phyloP scores from a whole-genome alignment of 2,113 vertebrate genomes.

The Muscicapa adusta region DNA sequence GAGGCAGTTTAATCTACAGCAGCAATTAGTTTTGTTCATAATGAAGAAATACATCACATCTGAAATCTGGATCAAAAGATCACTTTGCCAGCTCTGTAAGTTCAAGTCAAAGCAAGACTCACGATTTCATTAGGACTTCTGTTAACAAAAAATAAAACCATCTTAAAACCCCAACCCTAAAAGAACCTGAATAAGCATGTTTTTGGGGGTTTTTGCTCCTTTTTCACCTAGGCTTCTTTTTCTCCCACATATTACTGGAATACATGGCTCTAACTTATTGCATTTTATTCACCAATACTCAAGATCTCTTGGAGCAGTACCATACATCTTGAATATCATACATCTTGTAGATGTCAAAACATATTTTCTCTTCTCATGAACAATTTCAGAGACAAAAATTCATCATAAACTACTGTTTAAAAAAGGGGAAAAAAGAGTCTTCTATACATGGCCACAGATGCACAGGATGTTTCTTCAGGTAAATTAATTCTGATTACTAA shows the following conservation, averaged over 20 bases:
- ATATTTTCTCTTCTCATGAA: neutral
- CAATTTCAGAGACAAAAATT: neutral
- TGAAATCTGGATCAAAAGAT: neutral
- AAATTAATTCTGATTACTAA: neutral
- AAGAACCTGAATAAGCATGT: fast-evolving
- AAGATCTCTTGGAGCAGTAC: neutral
- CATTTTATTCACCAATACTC: neutral
- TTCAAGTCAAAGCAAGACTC: neutral
- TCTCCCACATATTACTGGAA: neutral
- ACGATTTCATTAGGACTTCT: neutral
- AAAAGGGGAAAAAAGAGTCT: neutral
- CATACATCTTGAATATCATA: neutral
- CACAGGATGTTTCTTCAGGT: neutral
- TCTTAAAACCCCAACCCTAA: neutral
- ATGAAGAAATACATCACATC: neutral
- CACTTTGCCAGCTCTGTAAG: neutral
- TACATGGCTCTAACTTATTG: neutral
- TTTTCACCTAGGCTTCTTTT: neutral
- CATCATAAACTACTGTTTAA: neutral
- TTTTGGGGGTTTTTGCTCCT: neutral
- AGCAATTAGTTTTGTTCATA: conserved; percentile 7
- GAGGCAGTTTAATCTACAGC: neutral
- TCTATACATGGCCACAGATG: neutral
- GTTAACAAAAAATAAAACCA: neutral
- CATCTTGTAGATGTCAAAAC: neutral